A percentile compares a stretch with the other conserved stretches of the same genome.
Evolutionary conservation across 2,113 vertebrate genomes (phyloP).

Genomic region (Psammodynastes pulverulentus): DNA sequence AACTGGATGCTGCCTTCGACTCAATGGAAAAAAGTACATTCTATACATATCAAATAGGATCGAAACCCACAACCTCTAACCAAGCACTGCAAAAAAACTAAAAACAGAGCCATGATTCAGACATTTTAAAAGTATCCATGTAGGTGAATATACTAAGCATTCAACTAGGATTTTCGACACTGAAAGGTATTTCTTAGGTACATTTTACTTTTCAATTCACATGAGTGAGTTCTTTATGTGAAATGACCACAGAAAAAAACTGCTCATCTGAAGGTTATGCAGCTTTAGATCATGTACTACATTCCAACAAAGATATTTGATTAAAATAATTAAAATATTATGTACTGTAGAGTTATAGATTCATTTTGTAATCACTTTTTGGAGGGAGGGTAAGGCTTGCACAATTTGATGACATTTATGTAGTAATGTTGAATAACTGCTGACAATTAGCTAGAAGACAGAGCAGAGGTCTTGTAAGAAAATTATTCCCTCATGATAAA

Average conservation of each 20-base stretch:
- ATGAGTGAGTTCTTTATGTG: background rate
- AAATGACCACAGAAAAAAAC: background rate
- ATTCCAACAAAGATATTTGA: constrained; percentile 36
- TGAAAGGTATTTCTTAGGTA: background rate
- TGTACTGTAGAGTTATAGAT: constrained; percentile 13
- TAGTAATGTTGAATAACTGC: constrained; percentile 67
- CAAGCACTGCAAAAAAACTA: background rate
- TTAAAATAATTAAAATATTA: constrained; percentile 37
- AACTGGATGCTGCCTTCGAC: no score
- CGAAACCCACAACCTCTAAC: background rate
- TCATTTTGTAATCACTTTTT: constrained; percentile 15
- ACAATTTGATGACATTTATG: constrained; percentile 66
- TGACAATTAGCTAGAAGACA: constrained; percentile 77
- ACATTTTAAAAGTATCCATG: no score
- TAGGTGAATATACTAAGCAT: background rate
- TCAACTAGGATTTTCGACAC: background rate
- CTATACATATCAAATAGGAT: background rate
- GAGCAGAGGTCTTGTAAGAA: constrained; percentile 77
- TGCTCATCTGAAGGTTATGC: background rate
- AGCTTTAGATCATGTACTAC: constrained; percentile 14
- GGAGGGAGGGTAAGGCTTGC: constrained; percentile 44
- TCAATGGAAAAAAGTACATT: no score
- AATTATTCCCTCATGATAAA: constrained; percentile 76
- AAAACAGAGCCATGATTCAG: background rate
- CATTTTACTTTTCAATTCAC: background rate